Conservation (phyloP, 2,888 invertebrate genomes). For the Blomia tropicalis region DNA sequence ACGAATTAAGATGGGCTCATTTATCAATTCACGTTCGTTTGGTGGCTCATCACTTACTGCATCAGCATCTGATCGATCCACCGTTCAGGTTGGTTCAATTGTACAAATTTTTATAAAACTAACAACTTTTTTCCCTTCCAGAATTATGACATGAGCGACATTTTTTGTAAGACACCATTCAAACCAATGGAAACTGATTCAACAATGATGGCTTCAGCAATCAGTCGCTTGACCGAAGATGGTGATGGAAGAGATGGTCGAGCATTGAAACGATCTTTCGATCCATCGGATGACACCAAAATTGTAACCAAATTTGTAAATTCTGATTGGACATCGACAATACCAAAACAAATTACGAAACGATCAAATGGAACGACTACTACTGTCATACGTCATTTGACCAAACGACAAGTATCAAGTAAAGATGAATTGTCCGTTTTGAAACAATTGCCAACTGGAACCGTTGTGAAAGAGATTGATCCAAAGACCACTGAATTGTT, state of each 20-base stretch:
- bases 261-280: conserved; percentile 8
- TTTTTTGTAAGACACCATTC: conserved; percentile 10
- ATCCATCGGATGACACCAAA: not conserved
- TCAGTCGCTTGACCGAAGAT: not conserved
- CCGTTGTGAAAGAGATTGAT: conserved; percentile 8
- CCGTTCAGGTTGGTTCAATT: not conserved
- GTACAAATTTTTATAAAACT: not conserved
- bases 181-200: not conserved
- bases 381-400: not conserved
- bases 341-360: not conserved
- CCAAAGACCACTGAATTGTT: conserved; percentile 4
- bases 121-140: not conserved
- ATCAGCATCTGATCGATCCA: not conserved
- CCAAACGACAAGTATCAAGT: not conserved
- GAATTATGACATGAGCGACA: conserved; percentile 17
- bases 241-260: conserved; percentile 2
- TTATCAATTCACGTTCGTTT: not conserved
- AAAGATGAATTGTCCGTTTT: not conserved
- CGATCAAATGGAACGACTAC: not conserved
- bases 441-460: not conserved
- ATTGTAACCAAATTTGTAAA: conserved; percentile 6
- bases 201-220: not conserved
- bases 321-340: conserved; percentile 1
- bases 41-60: not conserved
- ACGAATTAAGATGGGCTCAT: conserved; percentile 18